These are phyloP conservation scores for Nomada ruficornis DNA, from an alignment of 2,888 invertebrate genomes.

Conservation along the genomic window DNA sequence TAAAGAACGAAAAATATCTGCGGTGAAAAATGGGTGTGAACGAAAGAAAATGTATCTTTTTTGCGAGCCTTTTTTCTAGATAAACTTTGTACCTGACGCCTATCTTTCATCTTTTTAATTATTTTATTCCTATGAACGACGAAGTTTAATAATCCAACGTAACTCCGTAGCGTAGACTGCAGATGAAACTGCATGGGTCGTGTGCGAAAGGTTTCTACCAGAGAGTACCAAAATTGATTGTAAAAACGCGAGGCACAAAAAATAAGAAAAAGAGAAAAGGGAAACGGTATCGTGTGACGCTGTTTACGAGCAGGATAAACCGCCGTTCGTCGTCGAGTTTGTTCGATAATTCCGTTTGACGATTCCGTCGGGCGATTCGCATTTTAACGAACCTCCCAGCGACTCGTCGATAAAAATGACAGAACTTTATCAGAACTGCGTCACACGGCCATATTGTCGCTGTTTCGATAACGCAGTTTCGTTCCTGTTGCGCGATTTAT, in stretches of 20 bases:
- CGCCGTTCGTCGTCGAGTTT: constrained; percentile 31
- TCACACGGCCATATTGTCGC: constrained; percentile 61
- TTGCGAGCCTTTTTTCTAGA: background rate
- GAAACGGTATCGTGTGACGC: constrained; percentile 14
- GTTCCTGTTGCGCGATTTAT: constrained; percentile 68
- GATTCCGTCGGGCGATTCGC: constrained; percentile 53
- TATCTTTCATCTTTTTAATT: background rate
- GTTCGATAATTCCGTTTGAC: constrained; percentile 63
- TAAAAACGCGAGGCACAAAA: background rate
- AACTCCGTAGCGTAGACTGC: background rate
- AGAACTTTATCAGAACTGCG: constrained; percentile 69
- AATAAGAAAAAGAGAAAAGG: background rate
- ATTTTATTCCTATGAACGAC: constrained; percentile 3
- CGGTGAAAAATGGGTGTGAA: background rate
- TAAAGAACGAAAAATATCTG: background rate
- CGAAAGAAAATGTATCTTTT: no score
- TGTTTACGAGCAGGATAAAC: constrained; percentile 55
- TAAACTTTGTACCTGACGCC: constrained; percentile 3
- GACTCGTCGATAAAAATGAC: constrained; percentile 72
- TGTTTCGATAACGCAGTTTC: constrained; percentile 61
- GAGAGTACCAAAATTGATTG: no score
- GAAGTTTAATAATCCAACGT: constrained; percentile 5
- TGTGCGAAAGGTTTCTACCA: background rate
- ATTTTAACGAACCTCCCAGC: constrained; percentile 69
- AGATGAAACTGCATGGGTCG: background rate